These are phyloP conservation scores for Galeruca laticollis DNA, from an alignment of 2,888 invertebrate genomes.

Conservation along the genomic window DNA sequence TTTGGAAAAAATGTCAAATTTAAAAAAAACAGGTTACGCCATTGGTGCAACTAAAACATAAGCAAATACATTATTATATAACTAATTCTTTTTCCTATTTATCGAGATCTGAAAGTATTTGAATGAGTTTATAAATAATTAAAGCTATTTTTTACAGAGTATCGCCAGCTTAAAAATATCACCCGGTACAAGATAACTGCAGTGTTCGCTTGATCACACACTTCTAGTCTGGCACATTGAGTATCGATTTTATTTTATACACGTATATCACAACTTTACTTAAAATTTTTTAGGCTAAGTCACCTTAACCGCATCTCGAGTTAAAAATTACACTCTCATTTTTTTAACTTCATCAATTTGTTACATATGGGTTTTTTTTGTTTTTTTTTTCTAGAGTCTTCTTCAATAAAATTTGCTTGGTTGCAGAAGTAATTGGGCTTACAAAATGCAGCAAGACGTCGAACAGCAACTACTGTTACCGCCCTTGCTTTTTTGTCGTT, in stretches of 20 bases:
- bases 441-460: constrained; percentile 93
- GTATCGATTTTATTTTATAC: constrained; percentile 64
- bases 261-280: constrained; percentile 68
- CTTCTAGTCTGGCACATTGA: constrained; percentile 65
- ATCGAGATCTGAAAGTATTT: neutral
- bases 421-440: constrained; percentile 65
- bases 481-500: constrained; percentile 95
- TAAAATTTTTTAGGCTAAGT: constrained; percentile 58
- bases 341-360: constrained; percentile 31
- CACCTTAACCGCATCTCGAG: constrained; percentile 49
- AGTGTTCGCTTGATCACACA: constrained; percentile 57
- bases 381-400: constrained; percentile 47
- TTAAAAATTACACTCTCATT: constrained; percentile 49
- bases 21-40: too few species aligned
- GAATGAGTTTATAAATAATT: neutral
- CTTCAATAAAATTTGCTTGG: constrained; percentile 45
- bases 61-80: neutral
- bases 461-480: constrained; percentile 96
- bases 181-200: constrained; percentile 54
- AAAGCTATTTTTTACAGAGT: neutral
- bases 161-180: constrained; percentile 34
- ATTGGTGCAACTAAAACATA: too few species aligned
- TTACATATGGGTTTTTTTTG: constrained; percentile 24
- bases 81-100: neutral
- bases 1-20: too few species aligned